Evolutionary conservation across 2,888 invertebrate species (phyloP).

Genomic region (Drosophila macrospina): DNA sequence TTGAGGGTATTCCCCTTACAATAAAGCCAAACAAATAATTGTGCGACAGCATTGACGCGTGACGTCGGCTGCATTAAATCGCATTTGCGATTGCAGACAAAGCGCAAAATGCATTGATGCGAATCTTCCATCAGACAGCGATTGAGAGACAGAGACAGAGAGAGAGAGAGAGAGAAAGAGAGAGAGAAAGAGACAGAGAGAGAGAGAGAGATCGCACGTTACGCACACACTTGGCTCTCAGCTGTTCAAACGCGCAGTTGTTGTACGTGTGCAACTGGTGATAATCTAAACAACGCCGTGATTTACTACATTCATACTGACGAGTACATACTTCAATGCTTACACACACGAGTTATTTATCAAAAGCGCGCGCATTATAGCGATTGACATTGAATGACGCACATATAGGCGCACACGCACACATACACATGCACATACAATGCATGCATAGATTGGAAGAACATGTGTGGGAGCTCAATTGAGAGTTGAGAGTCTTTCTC

Average conservation of each 20-base stretch:
- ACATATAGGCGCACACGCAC: conserved; percentile 15
- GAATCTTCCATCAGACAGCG: conserved; percentile 31
- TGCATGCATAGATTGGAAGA: conserved; percentile 5
- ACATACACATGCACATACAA: not conserved
- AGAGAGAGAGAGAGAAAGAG: too few relatives aligned
- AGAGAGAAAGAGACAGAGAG: too few relatives aligned
- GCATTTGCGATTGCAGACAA: conserved; percentile 25
- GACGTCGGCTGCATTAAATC: conserved; percentile 36
- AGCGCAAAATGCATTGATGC: conserved; percentile 46
- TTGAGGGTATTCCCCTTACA: conserved; percentile 46
- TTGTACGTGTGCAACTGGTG: conserved; percentile 48
- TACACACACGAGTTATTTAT: conserved; percentile 44
- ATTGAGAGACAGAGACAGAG: not conserved
- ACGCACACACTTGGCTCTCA: conserved; percentile 8
- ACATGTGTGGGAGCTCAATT: conserved; percentile 5
- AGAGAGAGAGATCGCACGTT: not conserved
- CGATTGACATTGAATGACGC: conserved; percentile 46
- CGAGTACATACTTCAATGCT: not conserved
- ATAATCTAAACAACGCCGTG: conserved; percentile 45
- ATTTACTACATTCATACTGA: conserved; percentile 40
- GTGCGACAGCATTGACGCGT: conserved; percentile 52
- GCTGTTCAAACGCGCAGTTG: conserved; percentile 7
- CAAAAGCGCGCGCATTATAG: conserved; percentile 45
- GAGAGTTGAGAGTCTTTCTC: conserved; percentile 10
- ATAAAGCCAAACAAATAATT: conserved; percentile 29